Conservation (phyloP, 2,113 vertebrate genomes). For the Actenoides hombroni region DNA sequence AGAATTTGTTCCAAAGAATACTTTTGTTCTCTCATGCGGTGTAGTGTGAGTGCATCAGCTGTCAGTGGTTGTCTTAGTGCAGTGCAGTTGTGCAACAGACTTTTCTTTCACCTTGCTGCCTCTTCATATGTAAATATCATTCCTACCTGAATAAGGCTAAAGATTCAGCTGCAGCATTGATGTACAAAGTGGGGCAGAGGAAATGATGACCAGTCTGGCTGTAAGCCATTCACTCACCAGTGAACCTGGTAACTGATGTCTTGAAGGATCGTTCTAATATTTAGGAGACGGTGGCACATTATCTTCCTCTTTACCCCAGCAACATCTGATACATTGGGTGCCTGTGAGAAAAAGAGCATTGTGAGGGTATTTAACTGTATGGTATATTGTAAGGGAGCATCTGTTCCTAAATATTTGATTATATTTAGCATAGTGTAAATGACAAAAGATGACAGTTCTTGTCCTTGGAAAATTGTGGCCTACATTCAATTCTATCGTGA, state of each 20-base stretch:
- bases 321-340: background rate
- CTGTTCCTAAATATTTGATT: conserved; percentile 17
- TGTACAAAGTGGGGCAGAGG: background rate
- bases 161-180: background rate
- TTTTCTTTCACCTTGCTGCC: background rate
- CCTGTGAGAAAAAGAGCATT: background rate
- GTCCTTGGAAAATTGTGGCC: background rate
- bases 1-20: background rate
- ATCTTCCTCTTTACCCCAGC: background rate
- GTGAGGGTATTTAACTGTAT: background rate
- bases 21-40: rapidly evolving
- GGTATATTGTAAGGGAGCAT: background rate
- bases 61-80: background rate
- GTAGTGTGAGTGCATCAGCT: background rate
- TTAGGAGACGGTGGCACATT: background rate
- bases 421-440: background rate
- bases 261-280: background rate
- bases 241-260: background rate
- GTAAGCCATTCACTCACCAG: background rate
- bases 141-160: background rate
- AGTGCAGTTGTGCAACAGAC: background rate
- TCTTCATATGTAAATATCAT: background rate
- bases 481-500: background rate
- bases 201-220: background rate
- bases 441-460: conserved; percentile 5